Base-by-base conservation (phyloP, 2,888 invertebrate genomes). In the Epistrophella euchroma region DNA sequence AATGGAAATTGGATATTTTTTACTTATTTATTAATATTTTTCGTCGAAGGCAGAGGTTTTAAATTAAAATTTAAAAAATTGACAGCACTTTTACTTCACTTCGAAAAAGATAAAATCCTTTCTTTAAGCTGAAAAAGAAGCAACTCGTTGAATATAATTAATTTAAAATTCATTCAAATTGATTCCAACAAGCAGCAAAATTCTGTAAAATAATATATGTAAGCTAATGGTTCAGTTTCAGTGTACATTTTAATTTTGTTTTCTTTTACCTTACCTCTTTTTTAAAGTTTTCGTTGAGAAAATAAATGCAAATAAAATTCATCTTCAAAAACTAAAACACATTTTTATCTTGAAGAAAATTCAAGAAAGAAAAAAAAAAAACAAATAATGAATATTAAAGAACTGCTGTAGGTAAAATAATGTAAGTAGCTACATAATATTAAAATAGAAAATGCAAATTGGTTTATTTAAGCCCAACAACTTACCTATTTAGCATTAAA, bases 331-430 rank as follows among this genome's bases (percentile, higher is more conserved):
- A 55, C n/a, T 32, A 17, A 32, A 55, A 11, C 4, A 55, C 15
- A 17, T 32, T 32, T 32, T 32, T 10, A 32, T 32, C n/a, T 52
- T 28, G n/a, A 55, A 28, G 52, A 55, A n/a, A 55, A 28, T 9
- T 28, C n/a, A n/a, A n/a, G n/a, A n/a, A n/a, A n/a, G n/a, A n/a
- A n/a, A n/a, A n/a, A n/a, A n/a, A n/a, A n/a, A n/a, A n/a, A n/a
- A n/a, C n/a, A 9, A 17, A 55, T 5, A 55, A 55, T 55, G 55
- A 32, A 55, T 55, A 55, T 32, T 55, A 55, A 55, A n/a, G 32
- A 32, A 55, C 32, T 32, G 4, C 32, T 55, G 55, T 55, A n/a
- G n/a, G n/a, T n/a, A 55, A 55, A 28, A 55, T 55, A 15, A 15
- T 15, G 15, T 25, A n/a, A 7, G 6, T n/a, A n/a, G n/a, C n/a